Evolutionary conservation across 1,140 invertebrate genomes (phyloP).

Genomic region (Procambarus virginalis): DNA sequence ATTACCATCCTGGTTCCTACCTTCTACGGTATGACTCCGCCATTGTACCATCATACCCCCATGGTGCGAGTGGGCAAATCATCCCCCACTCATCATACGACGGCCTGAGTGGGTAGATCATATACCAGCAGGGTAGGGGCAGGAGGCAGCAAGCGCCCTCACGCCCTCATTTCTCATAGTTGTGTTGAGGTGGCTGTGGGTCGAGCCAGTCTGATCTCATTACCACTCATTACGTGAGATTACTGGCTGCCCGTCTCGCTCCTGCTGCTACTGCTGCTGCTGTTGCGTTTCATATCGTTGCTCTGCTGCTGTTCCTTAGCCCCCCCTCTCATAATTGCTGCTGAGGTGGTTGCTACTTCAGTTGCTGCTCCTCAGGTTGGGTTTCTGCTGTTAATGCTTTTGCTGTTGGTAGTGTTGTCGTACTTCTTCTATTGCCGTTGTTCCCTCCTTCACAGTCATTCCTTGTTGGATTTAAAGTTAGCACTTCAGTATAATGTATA

Average conservation of each 20-base stretch:
- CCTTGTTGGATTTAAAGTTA: too few relatives aligned
- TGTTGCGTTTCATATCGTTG: not conserved
- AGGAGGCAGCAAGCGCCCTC: not conserved
- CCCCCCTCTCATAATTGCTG: not conserved
- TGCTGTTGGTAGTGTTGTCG: too few relatives aligned
- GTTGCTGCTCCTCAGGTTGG: too few relatives aligned
- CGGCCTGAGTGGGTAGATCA: not conserved
- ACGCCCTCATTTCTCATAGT: constrained; percentile 60
- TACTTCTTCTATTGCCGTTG: too few relatives aligned
- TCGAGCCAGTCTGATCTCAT: constrained; percentile 54
- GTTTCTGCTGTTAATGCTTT: too few relatives aligned
- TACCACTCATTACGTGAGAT: constrained; percentile 64
- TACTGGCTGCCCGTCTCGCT: constrained; percentile 38
- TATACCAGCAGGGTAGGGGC: constrained; percentile 14
- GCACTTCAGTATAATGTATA: too few relatives aligned
- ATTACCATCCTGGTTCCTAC: too few relatives aligned
- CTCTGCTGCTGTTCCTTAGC: too few relatives aligned
- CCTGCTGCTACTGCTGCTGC: constrained; percentile 28
- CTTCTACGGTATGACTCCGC: too few relatives aligned
- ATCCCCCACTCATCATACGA: too few relatives aligned
- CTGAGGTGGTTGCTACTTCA: not conserved
- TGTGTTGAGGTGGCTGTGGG: constrained; percentile 53
- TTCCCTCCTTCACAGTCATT: too few relatives aligned
- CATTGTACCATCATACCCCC: too few relatives aligned
- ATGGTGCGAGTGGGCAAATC: not conserved